A percentile compares a stretch with the other conserved stretches of the same genome.
phyloP scores from a whole-genome alignment of 2,888 invertebrate genomes.

The Atrina japonica region DNA sequence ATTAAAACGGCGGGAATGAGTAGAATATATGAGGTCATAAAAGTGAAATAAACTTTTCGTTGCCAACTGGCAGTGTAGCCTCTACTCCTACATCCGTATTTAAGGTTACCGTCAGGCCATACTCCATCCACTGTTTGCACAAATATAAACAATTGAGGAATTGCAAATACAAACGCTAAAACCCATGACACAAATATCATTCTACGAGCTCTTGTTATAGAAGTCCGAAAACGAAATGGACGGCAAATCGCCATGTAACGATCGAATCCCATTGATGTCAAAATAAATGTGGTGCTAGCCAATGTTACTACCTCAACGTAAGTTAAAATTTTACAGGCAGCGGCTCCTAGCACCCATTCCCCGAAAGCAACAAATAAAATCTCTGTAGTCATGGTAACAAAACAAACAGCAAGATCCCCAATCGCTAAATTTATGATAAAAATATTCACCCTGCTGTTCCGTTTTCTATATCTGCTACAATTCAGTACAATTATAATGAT shows the following conservation, averaged over 20 bases:
- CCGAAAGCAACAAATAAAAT: slow-evolving; percentile 81
- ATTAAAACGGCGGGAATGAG: slow-evolving; percentile 80
- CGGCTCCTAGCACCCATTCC: slow-evolving; percentile 81
- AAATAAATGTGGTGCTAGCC: slow-evolving; percentile 81
- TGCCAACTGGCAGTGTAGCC: slow-evolving; percentile 82
- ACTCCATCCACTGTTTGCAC: slow-evolving; percentile 75
- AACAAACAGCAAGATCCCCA: slow-evolving; percentile 81
- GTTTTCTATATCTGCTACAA: slow-evolving; percentile 76
- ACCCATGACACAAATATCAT: slow-evolving; percentile 80
- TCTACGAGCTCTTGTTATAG: slow-evolving; percentile 75
- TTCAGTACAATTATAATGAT: slow-evolving; percentile 79
- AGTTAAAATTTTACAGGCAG: slow-evolving; percentile 79
- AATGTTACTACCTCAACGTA: slow-evolving; percentile 81
- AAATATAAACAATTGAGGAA: slow-evolving; percentile 81
- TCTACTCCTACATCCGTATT: slow-evolving; percentile 75
- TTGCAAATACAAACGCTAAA: slow-evolving; percentile 79
- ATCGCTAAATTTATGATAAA: slow-evolving; percentile 81
- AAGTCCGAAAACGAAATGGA: slow-evolving; percentile 77
- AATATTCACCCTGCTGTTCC: slow-evolving; percentile 80
- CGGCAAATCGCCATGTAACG: slow-evolving; percentile 80
- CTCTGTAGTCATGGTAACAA: slow-evolving; percentile 81
- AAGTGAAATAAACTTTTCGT: slow-evolving; percentile 80
- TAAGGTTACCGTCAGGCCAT: slow-evolving; percentile 74
- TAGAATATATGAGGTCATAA: slow-evolving; percentile 80
- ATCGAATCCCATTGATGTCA: slow-evolving; percentile 81